phyloP scores from a whole-genome alignment of 1,140 invertebrate species.

The Ostrea edulis region DNA sequence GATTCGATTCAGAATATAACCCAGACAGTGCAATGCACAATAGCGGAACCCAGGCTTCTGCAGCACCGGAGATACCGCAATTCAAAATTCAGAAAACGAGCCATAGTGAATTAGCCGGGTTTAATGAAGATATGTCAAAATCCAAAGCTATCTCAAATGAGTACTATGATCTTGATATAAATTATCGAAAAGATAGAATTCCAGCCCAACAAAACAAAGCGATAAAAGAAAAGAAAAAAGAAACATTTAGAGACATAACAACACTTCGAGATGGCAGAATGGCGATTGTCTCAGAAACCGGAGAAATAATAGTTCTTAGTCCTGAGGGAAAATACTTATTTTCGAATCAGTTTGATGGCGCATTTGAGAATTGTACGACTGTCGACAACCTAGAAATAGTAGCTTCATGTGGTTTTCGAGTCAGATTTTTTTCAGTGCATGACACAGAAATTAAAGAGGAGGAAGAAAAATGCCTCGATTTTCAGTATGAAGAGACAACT shows the following conservation, averaged over 20 bases:
- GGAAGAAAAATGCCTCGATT: conserved; percentile 8
- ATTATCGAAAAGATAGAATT: neutral
- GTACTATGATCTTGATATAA: neutral
- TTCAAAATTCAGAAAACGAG: neutral
- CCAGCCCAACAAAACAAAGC: neutral
- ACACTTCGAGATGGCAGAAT: neutral
- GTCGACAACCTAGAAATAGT: neutral
- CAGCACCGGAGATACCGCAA: neutral
- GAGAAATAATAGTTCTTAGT: neutral
- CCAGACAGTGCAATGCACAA: neutral
- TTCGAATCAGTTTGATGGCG: neutral
- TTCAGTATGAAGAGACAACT: conserved; percentile 2
- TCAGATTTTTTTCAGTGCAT: neutral
- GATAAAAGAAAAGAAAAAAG: neutral
- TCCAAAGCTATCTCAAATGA: neutral
- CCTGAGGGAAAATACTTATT: neutral
- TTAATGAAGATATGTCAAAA: neutral
- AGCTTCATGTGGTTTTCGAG: neutral
- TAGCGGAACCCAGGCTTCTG: neutral
- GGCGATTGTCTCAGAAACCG: neutral
- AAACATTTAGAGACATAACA: neutral
- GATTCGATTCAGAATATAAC: neutral
- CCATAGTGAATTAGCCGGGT: neutral
- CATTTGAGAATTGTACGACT: neutral
- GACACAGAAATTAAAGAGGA: neutral